Base-by-base conservation (phyloP, 2,797 vertebrate species). In the Hyperoplus lanceolatus region DNA sequence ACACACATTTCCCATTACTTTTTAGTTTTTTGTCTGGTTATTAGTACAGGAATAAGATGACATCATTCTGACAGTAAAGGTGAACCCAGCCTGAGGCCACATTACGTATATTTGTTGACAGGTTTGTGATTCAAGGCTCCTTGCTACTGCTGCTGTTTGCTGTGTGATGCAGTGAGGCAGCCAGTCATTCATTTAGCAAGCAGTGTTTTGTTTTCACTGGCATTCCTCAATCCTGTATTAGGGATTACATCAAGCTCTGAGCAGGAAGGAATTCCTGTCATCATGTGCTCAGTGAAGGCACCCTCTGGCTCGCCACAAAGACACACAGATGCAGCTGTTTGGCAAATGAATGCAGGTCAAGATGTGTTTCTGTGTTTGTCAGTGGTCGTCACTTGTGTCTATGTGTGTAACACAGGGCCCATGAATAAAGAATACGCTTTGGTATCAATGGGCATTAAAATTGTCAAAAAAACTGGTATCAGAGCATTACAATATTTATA, bases 241-340 rank as follows among this genome's bases (percentile, higher is more conserved):
- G 87, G 90, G 92, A 95, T 95, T 94, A 94, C 93, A 93, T 93
- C 91, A 91, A 94, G 88, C 86, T 81, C 81, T 70, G 89, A 89
- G 90, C 90, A 91, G 87, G 89, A 90, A 89, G 87, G 88, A 94
- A 95, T 94, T 94, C 90, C 91, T 91, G 88, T 88, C 88, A 88
- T 94, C 93, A 92, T 95, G 93, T 94, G 95, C 88, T 92, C 75
- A 76, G 73, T 3, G 61, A 81, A 71, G 79, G 89, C 84, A 80
- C 80, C 62, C 38, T 77, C 72, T 55, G 83, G 80, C 86, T 90
- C 76, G 46, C 85, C 42, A 82, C 84, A 90, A 86, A 87, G 73
- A 89, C 65, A 86, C 90, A 86, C 53, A 46, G 78, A 86, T 71
- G 84, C 85, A 84, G 87, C 66, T 77, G 54, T 86, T 88, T 86